Base-by-base conservation (phyloP, 2,113 vertebrate genomes). In the Chionodraco myersi region DNA sequence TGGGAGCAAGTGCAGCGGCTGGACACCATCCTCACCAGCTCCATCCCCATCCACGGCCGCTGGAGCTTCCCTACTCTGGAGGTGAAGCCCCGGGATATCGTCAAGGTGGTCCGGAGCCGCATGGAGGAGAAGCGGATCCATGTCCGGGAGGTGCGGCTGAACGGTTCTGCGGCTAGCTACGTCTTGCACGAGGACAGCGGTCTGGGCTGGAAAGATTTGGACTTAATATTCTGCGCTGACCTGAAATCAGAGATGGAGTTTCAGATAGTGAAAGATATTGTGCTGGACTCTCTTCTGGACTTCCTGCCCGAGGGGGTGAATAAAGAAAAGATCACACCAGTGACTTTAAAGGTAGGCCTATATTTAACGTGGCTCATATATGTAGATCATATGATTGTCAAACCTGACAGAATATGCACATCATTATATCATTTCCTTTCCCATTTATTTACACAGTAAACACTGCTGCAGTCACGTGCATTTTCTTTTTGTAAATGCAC, bases 1-100 rank as follows among this genome's bases (percentile, higher is more conserved):
- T 99, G 98, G 98, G 97, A 98, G 84, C 98, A 99, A 96, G 98
- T 99, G 95, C 97, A 96, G 92, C 95, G 98, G 3, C 84, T 99
- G 92, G 97, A 99, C 92, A 84, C 94, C 77, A 96, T 99, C 92
- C 95, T 99, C 68, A 96, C 96, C 62, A 96, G 97, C 87, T 97
- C 96, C 88, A 98, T 99, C 77, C 97, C 98, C 65, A 99, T 99
- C 89, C 98, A 99, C 94, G 98, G 98, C 74, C 96, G 97, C 34
- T 97, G 98, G 85, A 99, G 97, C 93, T 99, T 99, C 95, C 98
- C 98, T 71, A 99, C 98, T 2, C 91, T 99, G 67, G 96, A 98
- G 92, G 95, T 99, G 94, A 96, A 96, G 90, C 98, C 98, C 1
- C 94, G 97, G 59, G 96, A 97, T 70, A 98, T 99, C 73, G 98